Percentiles rank a stretch among this genome's conserved stretches.
Evolutionary conservation across 2,888 invertebrate species (phyloP).

Genomic region (Zonitis immaculata): DNA sequence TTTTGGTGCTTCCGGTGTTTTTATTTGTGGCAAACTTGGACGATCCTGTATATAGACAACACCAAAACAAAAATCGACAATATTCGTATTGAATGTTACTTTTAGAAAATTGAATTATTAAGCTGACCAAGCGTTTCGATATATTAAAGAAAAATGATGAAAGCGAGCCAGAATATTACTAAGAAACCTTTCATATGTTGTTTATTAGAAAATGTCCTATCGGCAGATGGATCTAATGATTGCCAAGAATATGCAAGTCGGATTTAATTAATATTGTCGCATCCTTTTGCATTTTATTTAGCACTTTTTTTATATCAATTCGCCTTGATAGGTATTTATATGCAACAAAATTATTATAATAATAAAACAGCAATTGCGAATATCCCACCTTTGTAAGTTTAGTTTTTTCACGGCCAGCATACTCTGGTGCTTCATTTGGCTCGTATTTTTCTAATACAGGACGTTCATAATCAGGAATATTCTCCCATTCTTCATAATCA

Average conservation of each 20-base stretch:
- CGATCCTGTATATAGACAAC: conserved; percentile 27
- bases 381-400: conserved; percentile 43
- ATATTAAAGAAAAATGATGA: conserved; percentile 9
- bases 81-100: neutral
- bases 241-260: conserved; percentile 25
- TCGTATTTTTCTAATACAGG: conserved; percentile 68
- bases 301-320: conserved; percentile 7
- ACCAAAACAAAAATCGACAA: conserved; percentile 1
- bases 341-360: neutral
- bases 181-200: conserved; percentile 25
- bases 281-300: conserved; percentile 11
- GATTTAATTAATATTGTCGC: conserved; percentile 20
- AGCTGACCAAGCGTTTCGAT: conserved; percentile 9
- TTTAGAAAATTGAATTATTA: neutral
- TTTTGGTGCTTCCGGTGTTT: conserved; percentile 71
- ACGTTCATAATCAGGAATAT: conserved; percentile 68
- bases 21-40: conserved; percentile 61
- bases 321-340: neutral
- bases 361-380: conserved; percentile 6
- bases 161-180: conserved; percentile 25
- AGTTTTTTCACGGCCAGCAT: conserved; percentile 51
- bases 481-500: conserved; percentile 41
- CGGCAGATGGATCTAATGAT: conserved; percentile 24
- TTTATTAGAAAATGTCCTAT: conserved; percentile 15
- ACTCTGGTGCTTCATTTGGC: conserved; percentile 46